A percentile compares a stretch with the other conserved stretches of the same genome.
These are phyloP conservation scores for Polypedilum pembai DNA, from an alignment of 1,140 invertebrate species.

Conservation along the genomic window DNA sequence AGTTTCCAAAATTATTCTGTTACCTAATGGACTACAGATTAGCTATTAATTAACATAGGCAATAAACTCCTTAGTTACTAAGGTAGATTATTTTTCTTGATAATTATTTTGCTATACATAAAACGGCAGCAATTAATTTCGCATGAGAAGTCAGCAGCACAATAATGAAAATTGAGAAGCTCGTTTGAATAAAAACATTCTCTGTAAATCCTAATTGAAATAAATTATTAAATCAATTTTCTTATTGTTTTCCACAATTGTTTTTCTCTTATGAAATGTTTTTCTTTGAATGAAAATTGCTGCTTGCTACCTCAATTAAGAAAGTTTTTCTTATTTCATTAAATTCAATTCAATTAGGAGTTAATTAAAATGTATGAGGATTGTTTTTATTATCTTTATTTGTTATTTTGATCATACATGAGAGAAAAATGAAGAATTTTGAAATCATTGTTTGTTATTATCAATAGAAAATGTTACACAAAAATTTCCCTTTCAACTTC, in stretches of 20 bases:
- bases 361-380: conserved; percentile 25
- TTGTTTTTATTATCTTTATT: neutral
- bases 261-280: neutral
- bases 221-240: conserved; percentile 24
- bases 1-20: neutral
- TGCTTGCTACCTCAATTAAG: conserved; percentile 7
- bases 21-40: no score
- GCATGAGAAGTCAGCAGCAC: neutral
- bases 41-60: no score
- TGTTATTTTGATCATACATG: no score
- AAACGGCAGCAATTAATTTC: neutral
- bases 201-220: conserved; percentile 1
- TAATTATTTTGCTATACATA: neutral
- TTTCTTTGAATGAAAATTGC: neutral
- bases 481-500: no score
- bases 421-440: no score
- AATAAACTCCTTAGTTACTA: no score
- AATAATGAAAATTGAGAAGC: conserved; percentile 9
- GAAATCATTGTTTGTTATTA: no score
- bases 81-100: no score
- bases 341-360: conserved; percentile 19
- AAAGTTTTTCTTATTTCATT: neutral
- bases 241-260: neutral
- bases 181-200: neutral
- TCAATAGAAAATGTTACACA: no score